Base-by-base conservation (phyloP, 2,113 vertebrate genomes). In the Daphoenositta chrysoptera region DNA sequence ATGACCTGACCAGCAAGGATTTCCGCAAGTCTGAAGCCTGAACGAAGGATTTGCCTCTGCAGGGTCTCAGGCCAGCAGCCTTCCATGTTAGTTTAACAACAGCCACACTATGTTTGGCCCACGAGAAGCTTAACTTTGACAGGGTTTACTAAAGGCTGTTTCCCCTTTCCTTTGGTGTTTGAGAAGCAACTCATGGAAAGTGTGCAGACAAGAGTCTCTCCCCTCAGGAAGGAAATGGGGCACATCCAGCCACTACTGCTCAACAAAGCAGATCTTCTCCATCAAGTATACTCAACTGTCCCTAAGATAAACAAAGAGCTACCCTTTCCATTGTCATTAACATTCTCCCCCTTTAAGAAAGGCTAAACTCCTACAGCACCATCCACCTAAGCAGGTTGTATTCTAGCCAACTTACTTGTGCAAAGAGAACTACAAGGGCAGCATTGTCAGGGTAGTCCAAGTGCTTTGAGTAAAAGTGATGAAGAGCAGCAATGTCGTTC, bases 391-490 rank as follows among this genome's bases (percentile, higher is more conserved):
- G 61, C 26, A 56, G 68, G 33, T 31, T 72, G 44, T 31, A 15
- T 15, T 48, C 83, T 51, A 64, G 16, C 51, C 24, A 47, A 85
- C 96, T 97, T 97, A 99, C 99, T 98, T 99, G 99, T 50, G 99
- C 99, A 93, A 99, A 99, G 56, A 99, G 98, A 22, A 96, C 96
- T 53, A 99, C 97, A 76, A 99, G 98, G 48, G 97, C 97, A 47
- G 96, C 97, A 47, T 98, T 98, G 87, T 98, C 98, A 0, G 98
- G 99, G 84, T 98, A 97, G 26, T 99, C 99, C 69, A 99, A 95
- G 96, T 99, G 98, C 98, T 99, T 99, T 96, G 99, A 99, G 97
- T 99, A 99, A 97, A 99, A 99, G 50, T 98, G 99, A 97, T 98
- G 98, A 44, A 99, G 98, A 48, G 98, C 98, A 13, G 98, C 98